Base-by-base conservation (phyloP, 2,797 vertebrate genomes). In the Falco biarmicus region DNA sequence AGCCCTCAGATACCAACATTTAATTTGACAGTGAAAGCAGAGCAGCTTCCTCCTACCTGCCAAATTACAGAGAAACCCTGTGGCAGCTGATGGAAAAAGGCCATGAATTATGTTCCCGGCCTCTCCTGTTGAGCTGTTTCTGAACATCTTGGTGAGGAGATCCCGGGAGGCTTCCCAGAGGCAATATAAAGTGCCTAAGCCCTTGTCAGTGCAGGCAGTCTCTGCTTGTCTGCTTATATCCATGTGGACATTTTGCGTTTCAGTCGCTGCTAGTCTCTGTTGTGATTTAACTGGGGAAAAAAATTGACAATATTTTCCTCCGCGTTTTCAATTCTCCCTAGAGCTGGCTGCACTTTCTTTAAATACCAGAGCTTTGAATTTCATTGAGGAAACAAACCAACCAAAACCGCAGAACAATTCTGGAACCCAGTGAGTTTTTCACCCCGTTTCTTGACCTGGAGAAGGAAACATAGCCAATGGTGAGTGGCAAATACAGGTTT, bases 381-480 rank as follows among this genome's bases (percentile, higher is more conserved):
- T 63, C 74, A 76, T 70, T 88, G 65, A 95, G 37, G 63, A 95
- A 94, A 76, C 26, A 91, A 77, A 87, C 57, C 43, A 88, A 87
- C 13, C 21, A 63, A 76, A 95, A 83, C 34, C 0, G 1, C 64
- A 92, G 66, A 94, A 43, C 54, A 81, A 39, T 70, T 82, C 68
- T 84, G 78, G 82, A 95, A 91, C 28, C 6, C 28, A 29, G 6
- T 17, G 29, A 73, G 43, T 51, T 81, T 88, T 81, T 90, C 65
- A 84, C 43, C 18, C 45, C 34, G 6, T 87, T 88, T 92, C 64
- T 94, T 71, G 68, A 80, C 11, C 31, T 45, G 8, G 13, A 85
- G 73, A 81, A 88, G 54, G 69, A 88, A 84, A 91, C 12, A 34
- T 32, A 90, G 63, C 56, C 76, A 59, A 69, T 15, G 32, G 11